These are phyloP conservation scores for Plagodis dolabraria DNA, from an alignment of 2,888 invertebrate genomes.

Conservation along the genomic window DNA sequence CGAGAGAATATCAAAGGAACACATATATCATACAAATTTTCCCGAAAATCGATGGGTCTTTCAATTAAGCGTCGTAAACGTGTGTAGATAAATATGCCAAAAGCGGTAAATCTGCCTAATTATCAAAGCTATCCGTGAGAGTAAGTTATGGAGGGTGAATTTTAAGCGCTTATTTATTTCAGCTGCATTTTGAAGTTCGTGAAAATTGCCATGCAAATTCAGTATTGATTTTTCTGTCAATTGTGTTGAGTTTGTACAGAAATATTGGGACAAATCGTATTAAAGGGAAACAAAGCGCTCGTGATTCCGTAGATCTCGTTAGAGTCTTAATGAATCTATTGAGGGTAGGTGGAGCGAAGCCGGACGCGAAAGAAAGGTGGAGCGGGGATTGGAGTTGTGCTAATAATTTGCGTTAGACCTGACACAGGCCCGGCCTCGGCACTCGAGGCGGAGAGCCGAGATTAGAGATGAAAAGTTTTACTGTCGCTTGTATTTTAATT, in stretches of 20 bases:
- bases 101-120: constrained; percentile 52
- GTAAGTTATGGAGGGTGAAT: constrained; percentile 55
- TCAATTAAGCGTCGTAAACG: constrained; percentile 28
- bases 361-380: constrained; percentile 65
- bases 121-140: constrained; percentile 55
- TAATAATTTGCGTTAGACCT: constrained; percentile 74
- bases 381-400: constrained; percentile 65
- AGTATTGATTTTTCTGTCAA: constrained; percentile 46
- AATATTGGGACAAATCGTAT: constrained; percentile 71
- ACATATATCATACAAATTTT: constrained; percentile 21
- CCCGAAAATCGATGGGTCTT: constrained; percentile 26
- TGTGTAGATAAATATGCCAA: constrained; percentile 34
- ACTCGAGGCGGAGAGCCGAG: constrained; percentile 21
- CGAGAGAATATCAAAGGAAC: constrained; percentile 26
- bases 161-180: constrained; percentile 54
- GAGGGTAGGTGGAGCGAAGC: constrained; percentile 75
- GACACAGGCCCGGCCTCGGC: constrained; percentile 39
- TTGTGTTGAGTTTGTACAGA: constrained; percentile 37
- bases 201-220: constrained; percentile 51
- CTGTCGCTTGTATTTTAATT: not conserved
- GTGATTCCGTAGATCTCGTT: constrained; percentile 81
- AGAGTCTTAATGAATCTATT: constrained; percentile 84
- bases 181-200: constrained; percentile 43
- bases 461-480: constrained; percentile 11
- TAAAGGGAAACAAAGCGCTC: constrained; percentile 78